A percentile compares a stretch with the other conserved stretches of the same genome.
Evolutionary conservation across 1,140 invertebrate species (phyloP).

Genomic region (Eriocheir sinensis): DNA sequence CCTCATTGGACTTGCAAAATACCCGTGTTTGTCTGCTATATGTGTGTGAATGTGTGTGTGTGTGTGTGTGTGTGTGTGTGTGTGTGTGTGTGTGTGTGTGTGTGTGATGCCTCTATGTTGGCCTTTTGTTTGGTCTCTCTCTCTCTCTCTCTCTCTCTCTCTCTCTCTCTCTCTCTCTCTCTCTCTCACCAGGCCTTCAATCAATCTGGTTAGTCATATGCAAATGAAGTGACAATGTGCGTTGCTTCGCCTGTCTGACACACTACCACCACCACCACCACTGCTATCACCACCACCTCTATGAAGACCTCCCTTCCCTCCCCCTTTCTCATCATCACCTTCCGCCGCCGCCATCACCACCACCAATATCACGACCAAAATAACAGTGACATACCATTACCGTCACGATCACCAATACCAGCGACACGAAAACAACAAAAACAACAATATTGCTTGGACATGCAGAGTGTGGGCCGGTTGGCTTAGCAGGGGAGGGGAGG

Average conservation of each 20-base stretch:
- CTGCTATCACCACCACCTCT: not conserved
- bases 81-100: too few relatives aligned
- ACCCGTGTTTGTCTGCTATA: not conserved
- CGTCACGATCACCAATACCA: not conserved
- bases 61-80: not conserved
- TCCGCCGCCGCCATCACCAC: not conserved
- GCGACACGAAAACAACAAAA: not conserved
- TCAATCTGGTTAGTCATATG: constrained; percentile 15
- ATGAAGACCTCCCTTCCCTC: too few relatives aligned
- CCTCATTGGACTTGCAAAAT: not conserved
- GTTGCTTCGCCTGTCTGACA: not conserved
- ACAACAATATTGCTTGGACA: constrained; percentile 5
- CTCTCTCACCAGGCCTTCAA: not conserved
- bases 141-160: not conserved
- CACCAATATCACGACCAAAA: not conserved
- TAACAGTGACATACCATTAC: too few relatives aligned
- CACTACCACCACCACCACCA: constrained; percentile 7
- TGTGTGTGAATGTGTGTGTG: not conserved
- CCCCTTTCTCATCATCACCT: too few relatives aligned
- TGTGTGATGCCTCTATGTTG: too few relatives aligned
- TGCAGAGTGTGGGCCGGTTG: not conserved
- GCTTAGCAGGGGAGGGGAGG: not conserved
- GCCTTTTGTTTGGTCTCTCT: not conserved
- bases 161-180: not conserved
- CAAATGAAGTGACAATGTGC: not conserved